These are phyloP conservation scores for Aleiodes leptofemur DNA, from an alignment of 2,888 invertebrate genomes.

Conservation along the genomic window DNA sequence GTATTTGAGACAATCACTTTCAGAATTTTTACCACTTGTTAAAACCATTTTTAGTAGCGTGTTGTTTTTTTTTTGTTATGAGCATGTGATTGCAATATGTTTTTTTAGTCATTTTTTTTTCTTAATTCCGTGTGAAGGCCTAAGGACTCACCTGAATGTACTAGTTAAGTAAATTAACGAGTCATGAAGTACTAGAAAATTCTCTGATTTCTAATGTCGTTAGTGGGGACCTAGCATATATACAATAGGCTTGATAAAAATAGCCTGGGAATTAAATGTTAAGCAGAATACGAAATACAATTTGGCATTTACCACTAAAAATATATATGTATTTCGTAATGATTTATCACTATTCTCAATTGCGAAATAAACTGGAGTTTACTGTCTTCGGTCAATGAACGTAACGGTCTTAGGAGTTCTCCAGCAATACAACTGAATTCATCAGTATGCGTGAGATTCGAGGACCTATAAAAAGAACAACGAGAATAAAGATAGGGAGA, in stretches of 20 bases:
- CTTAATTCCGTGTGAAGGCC: too few species aligned
- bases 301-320: too few species aligned
- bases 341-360: neutral
- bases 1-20: neutral
- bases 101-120: too few species aligned
- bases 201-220: neutral
- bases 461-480: neutral
- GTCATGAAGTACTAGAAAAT: neutral
- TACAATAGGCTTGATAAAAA: neutral
- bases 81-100: too few species aligned
- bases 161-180: slow-evolving; percentile 5
- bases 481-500: too few species aligned
- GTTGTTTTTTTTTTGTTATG: too few species aligned
- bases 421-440: neutral
- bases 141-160: slow-evolving; percentile 4
- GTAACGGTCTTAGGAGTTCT: slow-evolving; percentile 62
- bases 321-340: slow-evolving; percentile 21
- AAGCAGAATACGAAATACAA: too few species aligned
- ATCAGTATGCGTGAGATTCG: neutral
- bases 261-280: too few species aligned
- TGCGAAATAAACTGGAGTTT: slow-evolving; percentile 1
- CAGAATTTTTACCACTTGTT: too few species aligned
- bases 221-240: neutral
- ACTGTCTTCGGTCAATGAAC: slow-evolving; percentile 68
- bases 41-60: too few species aligned